phyloP scores from a whole-genome alignment of 2,888 invertebrate species.

The Odontocerum albicorne region DNA sequence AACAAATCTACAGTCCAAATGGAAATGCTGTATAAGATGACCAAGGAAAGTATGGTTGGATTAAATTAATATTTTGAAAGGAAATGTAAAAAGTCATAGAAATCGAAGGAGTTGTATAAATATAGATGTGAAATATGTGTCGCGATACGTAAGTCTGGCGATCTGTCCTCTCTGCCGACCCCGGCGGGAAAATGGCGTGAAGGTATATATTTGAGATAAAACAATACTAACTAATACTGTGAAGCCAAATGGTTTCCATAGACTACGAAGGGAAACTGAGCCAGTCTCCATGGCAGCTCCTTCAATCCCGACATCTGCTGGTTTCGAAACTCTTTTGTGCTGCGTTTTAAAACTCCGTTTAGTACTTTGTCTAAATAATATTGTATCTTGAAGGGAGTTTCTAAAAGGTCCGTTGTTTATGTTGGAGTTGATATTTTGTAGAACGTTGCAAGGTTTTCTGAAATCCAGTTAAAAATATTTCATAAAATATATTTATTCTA shows the following conservation, averaged over 20 bases:
- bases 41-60: no score
- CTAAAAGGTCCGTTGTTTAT: slow-evolving; percentile 12
- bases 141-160: no score
- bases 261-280: slow-evolving; percentile 48
- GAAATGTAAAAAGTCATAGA: no score
- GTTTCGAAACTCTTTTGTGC: slow-evolving; percentile 14
- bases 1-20: no score
- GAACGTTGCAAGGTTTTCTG: slow-evolving; percentile 19
- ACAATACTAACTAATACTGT: slow-evolving; percentile 61
- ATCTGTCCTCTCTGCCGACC: no score
- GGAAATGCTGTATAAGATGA: no score
- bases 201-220: no score
- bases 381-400: slow-evolving; percentile 4
- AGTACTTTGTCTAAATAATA: slow-evolving; percentile 18
- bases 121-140: no score
- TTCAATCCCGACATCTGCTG: slow-evolving; percentile 41
- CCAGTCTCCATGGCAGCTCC: slow-evolving; percentile 49
- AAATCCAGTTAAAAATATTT: slow-evolving; percentile 2
- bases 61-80: no score
- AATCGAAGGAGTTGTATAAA: no score
- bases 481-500: neutral
- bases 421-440: slow-evolving; percentile 12
- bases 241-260: slow-evolving; percentile 66
- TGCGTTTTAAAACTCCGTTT: slow-evolving; percentile 28
- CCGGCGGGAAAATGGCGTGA: no score